Base-by-base conservation (phyloP, 2,888 invertebrate genomes). In the Agrotis exclamationis region DNA sequence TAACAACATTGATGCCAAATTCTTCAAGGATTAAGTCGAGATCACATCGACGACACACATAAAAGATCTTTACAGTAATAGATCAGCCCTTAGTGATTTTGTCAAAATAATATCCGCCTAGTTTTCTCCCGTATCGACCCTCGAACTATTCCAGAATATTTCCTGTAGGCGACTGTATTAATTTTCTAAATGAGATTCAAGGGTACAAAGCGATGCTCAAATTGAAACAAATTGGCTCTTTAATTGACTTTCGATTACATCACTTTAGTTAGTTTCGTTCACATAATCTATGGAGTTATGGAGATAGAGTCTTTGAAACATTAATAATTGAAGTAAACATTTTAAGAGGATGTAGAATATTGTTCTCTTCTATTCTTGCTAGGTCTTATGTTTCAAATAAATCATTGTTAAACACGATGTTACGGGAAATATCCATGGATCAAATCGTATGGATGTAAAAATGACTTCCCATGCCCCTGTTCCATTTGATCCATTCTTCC, bases 151-250 rank as follows among this genome's bases (percentile, higher is more conserved):
- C n/a, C 56, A 6, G 6, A 33, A 13, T 56, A 56, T 14, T 56
- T 56, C 56, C 56, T 13, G 44, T 45, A 44, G 6, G 20, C 18
- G 9, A 7, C 45, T 53, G 14, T 44, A 56, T 54, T 28, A 44
- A 63, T 64, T 50, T 72, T 24, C 56, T 57, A 33, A 72, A 64
- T 71, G 1, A 63, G 44, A 48, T 56, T 71, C 71, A n/a, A n/a
- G 11, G 28, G 13, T 56, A 63, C 44, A 57, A 64, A 22, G 7
- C 50, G 71, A n/a, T 45, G n/a, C 20, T 22, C 28, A 71, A 54
- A 63, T 70, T 48, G 7, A 71, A 72, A 63, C 56, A 57, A 72
- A 71, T 72, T 71, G 71, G n/a, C 24, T 7, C 56, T 50, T 56
- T 63, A 48, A 57, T 57, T 63, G 57, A 71, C 28, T 71, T 72